Evolutionary conservation across 2,888 invertebrate genomes (phyloP).

Genomic region (Xylota segnis): DNA sequence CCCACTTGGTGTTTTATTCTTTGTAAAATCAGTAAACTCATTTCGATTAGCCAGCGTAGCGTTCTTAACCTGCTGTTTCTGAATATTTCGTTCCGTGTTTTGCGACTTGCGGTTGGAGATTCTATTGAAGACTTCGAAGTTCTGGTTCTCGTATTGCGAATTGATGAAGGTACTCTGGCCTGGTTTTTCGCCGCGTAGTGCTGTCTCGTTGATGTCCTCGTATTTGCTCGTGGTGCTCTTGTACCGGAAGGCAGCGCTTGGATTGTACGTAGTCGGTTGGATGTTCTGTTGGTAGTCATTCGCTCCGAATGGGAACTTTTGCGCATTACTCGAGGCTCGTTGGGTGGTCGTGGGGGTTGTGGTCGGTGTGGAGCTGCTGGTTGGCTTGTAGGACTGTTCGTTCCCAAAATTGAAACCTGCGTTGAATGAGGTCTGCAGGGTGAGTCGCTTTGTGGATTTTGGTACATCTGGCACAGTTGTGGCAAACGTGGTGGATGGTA

Average conservation of each 20-base stretch:
- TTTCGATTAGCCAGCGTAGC: slow-evolving; percentile 81
- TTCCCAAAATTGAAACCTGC: slow-evolving; percentile 79
- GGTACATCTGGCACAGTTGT: slow-evolving; percentile 76
- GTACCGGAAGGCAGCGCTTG: slow-evolving; percentile 79
- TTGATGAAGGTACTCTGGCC: slow-evolving; percentile 60
- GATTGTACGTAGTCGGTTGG: slow-evolving; percentile 83
- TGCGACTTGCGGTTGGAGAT: slow-evolving; percentile 77
- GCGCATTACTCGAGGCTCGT: slow-evolving; percentile 41
- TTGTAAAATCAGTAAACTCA: slow-evolving; percentile 81
- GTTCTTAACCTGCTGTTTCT: slow-evolving; percentile 79
- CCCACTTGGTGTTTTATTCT: slow-evolving; percentile 78
- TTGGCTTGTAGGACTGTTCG: slow-evolving; percentile 77
- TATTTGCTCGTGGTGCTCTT: slow-evolving; percentile 79
- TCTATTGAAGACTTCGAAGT: slow-evolving; percentile 70
- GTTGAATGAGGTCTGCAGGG: slow-evolving; percentile 82
- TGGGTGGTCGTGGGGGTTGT: slow-evolving; percentile 66
- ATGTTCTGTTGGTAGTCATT: slow-evolving; percentile 81
- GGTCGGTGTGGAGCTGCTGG: slow-evolving; percentile 78
- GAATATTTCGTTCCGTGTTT: slow-evolving; percentile 78
- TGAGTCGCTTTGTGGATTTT: slow-evolving; percentile 81
- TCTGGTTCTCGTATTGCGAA: slow-evolving; percentile 77
- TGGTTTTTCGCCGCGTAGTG: slow-evolving; percentile 70
- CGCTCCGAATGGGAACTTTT: slow-evolving; percentile 79
- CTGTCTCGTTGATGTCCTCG: slow-evolving; percentile 78
- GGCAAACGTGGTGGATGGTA: slow-evolving; percentile 22